phyloP scores from a whole-genome alignment of 2,888 invertebrate genomes.

The Diarsia brunnea region DNA sequence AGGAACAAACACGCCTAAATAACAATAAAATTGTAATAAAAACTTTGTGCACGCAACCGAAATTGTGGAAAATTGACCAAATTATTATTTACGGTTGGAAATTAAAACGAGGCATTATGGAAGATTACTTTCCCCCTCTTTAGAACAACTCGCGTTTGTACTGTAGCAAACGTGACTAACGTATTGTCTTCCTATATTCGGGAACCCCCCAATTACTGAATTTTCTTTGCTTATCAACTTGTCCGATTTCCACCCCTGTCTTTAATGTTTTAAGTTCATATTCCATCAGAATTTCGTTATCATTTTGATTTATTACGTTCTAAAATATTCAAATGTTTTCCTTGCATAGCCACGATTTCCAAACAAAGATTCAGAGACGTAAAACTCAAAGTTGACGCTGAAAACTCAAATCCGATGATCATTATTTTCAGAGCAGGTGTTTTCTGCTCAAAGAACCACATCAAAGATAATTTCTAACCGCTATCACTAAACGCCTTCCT shows the following conservation, averaged over 20 bases:
- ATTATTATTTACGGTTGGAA: conserved; percentile 90
- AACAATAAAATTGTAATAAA: conserved; percentile 91
- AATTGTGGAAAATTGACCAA: conserved; percentile 90
- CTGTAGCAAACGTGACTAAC: conserved; percentile 73
- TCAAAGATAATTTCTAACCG: conserved; percentile 66
- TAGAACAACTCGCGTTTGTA: conserved; percentile 77
- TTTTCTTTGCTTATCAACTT: conserved; percentile 55
- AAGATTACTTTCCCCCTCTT: conserved; percentile 87
- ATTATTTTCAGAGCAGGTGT: conserved; percentile 51
- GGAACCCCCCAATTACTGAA: conserved; percentile 58
- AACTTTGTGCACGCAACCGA: conserved; percentile 90
- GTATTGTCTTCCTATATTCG: conserved; percentile 69
- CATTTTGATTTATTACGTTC: conserved; percentile 27
- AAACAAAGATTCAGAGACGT: conserved; percentile 29
- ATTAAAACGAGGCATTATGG: conserved; percentile 88
- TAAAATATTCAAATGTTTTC: conserved; percentile 47
- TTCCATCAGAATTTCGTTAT: conserved; percentile 24
- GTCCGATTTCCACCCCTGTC: conserved; percentile 55
- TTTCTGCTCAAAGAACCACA: conserved; percentile 56
- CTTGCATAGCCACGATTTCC: conserved; percentile 36
- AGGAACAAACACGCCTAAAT: conserved; percentile 91
- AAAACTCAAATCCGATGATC: conserved; percentile 33
- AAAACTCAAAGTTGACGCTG: conserved; percentile 23
- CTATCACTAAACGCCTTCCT: conserved; percentile 46
- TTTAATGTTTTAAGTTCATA: conserved; percentile 44